phyloP scores from a whole-genome alignment of 1,140 invertebrate species.

The Coboldia fuscipes region DNA sequence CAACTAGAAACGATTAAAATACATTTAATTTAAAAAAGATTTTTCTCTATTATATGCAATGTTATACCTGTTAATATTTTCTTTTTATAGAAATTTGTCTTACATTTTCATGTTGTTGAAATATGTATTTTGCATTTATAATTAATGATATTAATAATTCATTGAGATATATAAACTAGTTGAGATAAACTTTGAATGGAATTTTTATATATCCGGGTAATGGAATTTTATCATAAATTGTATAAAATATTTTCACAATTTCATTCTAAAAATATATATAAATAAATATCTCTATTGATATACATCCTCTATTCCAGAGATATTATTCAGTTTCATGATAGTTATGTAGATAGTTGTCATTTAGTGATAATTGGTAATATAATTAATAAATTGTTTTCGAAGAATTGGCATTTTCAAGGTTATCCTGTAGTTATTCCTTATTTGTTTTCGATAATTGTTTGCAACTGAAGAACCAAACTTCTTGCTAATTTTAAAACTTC shows the following conservation, averaged over 20 bases:
- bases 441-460: slow-evolving; percentile 79
- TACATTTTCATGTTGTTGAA: too few relatives aligned
- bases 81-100: too few relatives aligned
- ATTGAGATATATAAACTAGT: too few relatives aligned
- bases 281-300: background rate
- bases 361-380: background rate
- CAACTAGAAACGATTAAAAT: too few relatives aligned
- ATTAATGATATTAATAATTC: too few relatives aligned
- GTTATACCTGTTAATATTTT: too few relatives aligned
- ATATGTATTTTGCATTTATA: too few relatives aligned
- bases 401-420: background rate
- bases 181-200: too few relatives aligned
- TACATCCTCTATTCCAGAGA: background rate
- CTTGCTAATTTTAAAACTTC: slow-evolving; percentile 60
- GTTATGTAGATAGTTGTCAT: background rate
- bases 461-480: slow-evolving; percentile 66
- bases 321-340: background rate
- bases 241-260: background rate
- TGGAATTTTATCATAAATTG: too few relatives aligned
- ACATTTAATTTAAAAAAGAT: too few relatives aligned
- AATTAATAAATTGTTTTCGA: background rate
- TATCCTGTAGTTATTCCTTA: slow-evolving; percentile 18
- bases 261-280: background rate
- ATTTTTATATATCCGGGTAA: too few relatives aligned
- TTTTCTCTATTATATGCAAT: too few relatives aligned